phyloP scores from a whole-genome alignment of 2,113 vertebrate species.

The Synodontis membranacea region DNA sequence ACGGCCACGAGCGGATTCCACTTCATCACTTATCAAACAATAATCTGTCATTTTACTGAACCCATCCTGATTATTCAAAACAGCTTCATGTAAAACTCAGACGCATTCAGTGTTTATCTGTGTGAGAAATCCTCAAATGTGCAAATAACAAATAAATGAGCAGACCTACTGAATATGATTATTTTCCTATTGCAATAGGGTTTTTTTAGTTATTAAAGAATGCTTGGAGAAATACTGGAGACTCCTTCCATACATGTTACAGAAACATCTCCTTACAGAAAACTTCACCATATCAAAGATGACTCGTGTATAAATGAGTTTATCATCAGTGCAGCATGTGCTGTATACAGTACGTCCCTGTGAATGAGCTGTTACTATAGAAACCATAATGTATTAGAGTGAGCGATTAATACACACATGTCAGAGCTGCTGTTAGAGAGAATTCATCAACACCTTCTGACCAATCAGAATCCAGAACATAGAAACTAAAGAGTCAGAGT shows the following conservation, averaged over 20 bases:
- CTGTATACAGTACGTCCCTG: no score
- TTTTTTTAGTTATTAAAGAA: background rate
- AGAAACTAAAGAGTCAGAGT: background rate
- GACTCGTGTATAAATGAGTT: no score
- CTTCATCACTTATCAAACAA: constrained; percentile 11
- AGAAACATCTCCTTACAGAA: background rate
- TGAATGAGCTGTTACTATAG: background rate
- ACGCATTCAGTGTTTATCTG: background rate
- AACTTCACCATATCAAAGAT: background rate
- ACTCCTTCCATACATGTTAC: no score
- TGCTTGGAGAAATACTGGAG: background rate
- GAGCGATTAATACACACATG: background rate
- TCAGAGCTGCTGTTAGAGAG: background rate
- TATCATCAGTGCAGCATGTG: no score
- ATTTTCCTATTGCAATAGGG: background rate
- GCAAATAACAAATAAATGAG: background rate
- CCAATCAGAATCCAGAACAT: background rate
- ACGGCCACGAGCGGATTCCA: background rate
- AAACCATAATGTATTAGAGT: no score
- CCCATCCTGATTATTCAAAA: background rate
- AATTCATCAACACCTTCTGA: background rate
- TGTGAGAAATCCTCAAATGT: background rate
- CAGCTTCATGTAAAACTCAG: background rate
- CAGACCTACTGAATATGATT: background rate
- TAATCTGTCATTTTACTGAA: constrained; percentile 2